A percentile compares a stretch with the other conserved stretches of the same genome.
Evolutionary conservation across 2,797 vertebrate genomes (phyloP).

Genomic region (Onychomys arenicola): DNA sequence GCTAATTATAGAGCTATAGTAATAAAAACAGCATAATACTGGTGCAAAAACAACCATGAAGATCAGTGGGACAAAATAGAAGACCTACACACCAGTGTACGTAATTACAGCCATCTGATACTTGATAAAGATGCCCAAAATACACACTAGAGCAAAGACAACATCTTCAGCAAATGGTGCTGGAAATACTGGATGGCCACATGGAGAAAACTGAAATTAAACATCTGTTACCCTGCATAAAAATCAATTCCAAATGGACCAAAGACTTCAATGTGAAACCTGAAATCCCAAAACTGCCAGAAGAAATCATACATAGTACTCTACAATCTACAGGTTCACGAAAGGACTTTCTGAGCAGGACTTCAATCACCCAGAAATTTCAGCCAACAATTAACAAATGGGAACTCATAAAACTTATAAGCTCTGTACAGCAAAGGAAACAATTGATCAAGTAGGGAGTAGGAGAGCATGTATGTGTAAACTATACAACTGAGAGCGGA

Average conservation of each 20-base stretch:
- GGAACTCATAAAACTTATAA: not conserved
- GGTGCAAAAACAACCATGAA: not conserved
- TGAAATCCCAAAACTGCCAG: not conserved
- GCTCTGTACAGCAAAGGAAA: not conserved
- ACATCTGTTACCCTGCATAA: not conserved
- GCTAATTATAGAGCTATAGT: not conserved
- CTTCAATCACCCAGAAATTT: not conserved
- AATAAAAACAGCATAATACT: not conserved
- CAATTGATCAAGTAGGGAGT: not conserved
- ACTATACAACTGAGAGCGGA: not conserved
- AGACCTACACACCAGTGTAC: not conserved
- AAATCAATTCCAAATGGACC: not conserved
- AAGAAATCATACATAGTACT: not conserved
- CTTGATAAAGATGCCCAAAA: not conserved
- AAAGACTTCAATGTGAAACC: not conserved
- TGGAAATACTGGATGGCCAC: not conserved
- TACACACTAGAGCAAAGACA: not conserved
- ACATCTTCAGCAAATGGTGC: not conserved
- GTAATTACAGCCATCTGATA: not conserved
- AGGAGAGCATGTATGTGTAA: not conserved
- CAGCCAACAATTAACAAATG: not conserved
- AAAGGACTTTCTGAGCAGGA: not conserved
- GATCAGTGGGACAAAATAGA: not conserved
- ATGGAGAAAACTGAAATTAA: not conserved
- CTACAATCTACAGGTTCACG: not conserved